A percentile compares a stretch with the other conserved stretches of the same genome.
Conservation (phyloP, 2,888 invertebrate genomes). For the Alloplasta piceator region DNA sequence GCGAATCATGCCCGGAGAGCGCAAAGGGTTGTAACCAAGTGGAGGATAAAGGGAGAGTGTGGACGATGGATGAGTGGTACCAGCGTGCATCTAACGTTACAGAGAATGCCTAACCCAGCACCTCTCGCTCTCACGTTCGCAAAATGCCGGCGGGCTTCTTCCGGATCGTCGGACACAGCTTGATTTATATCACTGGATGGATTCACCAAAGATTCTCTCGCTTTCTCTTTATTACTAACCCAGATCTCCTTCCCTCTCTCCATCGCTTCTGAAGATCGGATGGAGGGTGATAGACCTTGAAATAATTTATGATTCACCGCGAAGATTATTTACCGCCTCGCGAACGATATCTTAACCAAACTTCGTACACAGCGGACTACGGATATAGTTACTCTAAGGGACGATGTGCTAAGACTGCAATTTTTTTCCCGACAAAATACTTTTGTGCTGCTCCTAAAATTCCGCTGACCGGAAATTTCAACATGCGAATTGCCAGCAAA, state of each 20-base stretch:
- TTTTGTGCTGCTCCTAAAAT: too few species aligned
- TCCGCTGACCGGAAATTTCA: too few species aligned
- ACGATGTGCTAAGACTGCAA: slow-evolving; percentile 32
- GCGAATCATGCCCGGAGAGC: neutral
- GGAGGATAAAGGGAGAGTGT: neutral
- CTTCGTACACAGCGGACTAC: slow-evolving; percentile 9
- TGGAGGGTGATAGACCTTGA: slow-evolving; percentile 44
- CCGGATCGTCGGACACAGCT: slow-evolving; percentile 53
- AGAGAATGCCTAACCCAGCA: slow-evolving; percentile 20
- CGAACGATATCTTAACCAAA: slow-evolving; percentile 24
- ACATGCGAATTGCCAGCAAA: too few species aligned
- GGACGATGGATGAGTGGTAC: slow-evolving; percentile 27
- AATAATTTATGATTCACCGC: slow-evolving; percentile 57
- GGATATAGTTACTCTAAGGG: slow-evolving; percentile 3
- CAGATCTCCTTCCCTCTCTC: too few species aligned
- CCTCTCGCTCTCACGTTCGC: slow-evolving; percentile 1
- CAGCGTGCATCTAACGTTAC: slow-evolving; percentile 43
- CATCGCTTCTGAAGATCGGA: neutral
- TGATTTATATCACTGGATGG: slow-evolving; percentile 60
- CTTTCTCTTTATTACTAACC: neutral
- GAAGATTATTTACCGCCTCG: slow-evolving; percentile 55
- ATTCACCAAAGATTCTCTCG: slow-evolving; percentile 30
- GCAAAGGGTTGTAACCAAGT: slow-evolving; percentile 2
- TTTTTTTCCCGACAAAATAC: slow-evolving; percentile 16
- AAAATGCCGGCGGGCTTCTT: slow-evolving; percentile 41